Evolutionary conservation across 2,888 invertebrate species (phyloP).

Genomic region (Drosophila eohydei): DNA sequence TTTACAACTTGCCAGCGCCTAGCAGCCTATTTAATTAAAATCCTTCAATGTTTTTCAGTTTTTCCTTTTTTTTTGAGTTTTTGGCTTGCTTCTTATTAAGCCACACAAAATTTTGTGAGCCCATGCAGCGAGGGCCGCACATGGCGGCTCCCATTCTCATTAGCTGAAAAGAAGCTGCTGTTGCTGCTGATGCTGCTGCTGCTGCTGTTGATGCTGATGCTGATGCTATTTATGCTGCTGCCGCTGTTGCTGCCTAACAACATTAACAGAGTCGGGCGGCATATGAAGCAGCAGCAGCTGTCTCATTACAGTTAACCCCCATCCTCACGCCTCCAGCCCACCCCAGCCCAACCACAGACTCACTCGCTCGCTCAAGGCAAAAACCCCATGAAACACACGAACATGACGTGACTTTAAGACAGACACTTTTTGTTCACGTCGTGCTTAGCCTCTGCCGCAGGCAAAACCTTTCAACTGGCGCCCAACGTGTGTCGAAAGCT

Average conservation of each 20-base stretch:
- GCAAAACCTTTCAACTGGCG: conserved; percentile 61
- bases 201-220: conserved; percentile 9
- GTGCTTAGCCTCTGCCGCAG: conserved; percentile 55
- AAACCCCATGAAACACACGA: conserved; percentile 20
- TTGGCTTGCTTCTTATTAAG: conserved; percentile 46
- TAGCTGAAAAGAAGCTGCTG: conserved; percentile 78
- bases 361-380: neutral
- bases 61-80: conserved; percentile 17
- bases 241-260: conserved; percentile 57
- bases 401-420: conserved; percentile 74
- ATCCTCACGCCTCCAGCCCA: neutral
- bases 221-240: conserved; percentile 14
- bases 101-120: conserved; percentile 44
- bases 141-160: conserved; percentile 60
- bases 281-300: conserved; percentile 57
- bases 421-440: conserved; percentile 63
- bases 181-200: conserved; percentile 28
- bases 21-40: conserved; percentile 76
- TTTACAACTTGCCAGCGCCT: conserved; percentile 59
- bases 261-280: conserved; percentile 62
- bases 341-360: neutral
- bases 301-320: conserved; percentile 64
- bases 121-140: conserved; percentile 35
- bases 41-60: conserved; percentile 68
- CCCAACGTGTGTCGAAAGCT: conserved; percentile 33